Base-by-base conservation (phyloP, 2,888 invertebrate genomes). In the Drosophila cognata region DNA sequence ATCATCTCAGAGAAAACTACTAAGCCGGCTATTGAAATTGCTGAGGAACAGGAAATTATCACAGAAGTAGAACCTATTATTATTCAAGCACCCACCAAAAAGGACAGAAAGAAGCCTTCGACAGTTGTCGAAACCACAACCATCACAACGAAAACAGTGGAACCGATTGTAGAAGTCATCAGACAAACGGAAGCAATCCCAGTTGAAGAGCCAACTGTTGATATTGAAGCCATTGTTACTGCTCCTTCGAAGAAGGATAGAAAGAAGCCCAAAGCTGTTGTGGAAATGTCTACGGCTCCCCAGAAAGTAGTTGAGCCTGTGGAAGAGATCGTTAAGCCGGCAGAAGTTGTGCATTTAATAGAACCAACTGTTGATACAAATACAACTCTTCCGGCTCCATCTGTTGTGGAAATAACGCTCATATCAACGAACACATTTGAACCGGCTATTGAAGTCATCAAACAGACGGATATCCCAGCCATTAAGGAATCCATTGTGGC, bases 181-280 rank as follows among this genome's bases (percentile, higher is more conserved):
- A 43, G 52, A 33, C 50, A 61, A 28, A 16, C 33, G 21, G 68
- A 68, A 65, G 13, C 38, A 29, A 4, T 55, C 13, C 36, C 38
- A 0, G 13, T 51, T 48, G 67, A 56, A 21, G n/a, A 73, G 21
- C 41, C 66, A 29, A 46, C 13, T 36, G 33, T 29, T 21, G 63
- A 59, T 11, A 25, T n/a, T n/a, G 29, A 21, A 10, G 2, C 41
- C 4, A 57, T 33, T n/a, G 59, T 50, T n/a, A 21, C 41, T 5
- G 56, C 56, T 57, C 56, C 60, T 16, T 31, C 60, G 2, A 79
- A 61, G 16, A 77, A 69, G 41, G 74, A 77, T 2, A 79, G 48
- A n/a, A 76, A 73, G 63, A 76, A 73, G 31, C 11, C 56, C 4
- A 76, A 67, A 41, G 38, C 59, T 50, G 38, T 38, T 28, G 33